Evolutionary conservation across 1,140 invertebrate genomes (phyloP), one percentile per base, ranked within the genome.

Genomic region (Ylistrum balloti): DNA sequence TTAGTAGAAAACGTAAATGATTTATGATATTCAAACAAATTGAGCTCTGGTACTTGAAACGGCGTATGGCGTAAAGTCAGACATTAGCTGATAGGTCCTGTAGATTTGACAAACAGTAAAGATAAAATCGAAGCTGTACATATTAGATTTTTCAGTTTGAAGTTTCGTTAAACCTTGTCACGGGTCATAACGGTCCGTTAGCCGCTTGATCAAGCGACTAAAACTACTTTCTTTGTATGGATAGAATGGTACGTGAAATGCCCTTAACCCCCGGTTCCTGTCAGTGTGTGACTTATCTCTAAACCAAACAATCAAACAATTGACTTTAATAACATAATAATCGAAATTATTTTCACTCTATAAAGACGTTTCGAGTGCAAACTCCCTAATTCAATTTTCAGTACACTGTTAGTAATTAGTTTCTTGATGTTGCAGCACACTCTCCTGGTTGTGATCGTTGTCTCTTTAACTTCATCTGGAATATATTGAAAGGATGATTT

Each of bases 271-370:
- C 56, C 17, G 28, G 56, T 74, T 28, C 5, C 28, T 28, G 22
- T n/a, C 22, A 74, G 13, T 74, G 5, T 28, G 22, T 5, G 56
- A 74, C 56, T 74, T 74, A 74, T 74, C 56, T 28, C 56, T 0
- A 28, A 28, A 28, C n/a, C 56, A 74, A 74, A 74, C 56, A 74
- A 74, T 74, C 56, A 74, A 74, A 74, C 56, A 74, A 74, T 74
- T 74, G 56, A 74, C 56, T 74, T 74, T 74, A 28, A 74, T 74
- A 74, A n/a, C 56, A 3, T 5, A 28, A 74, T 74, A n/a, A 74
- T 74, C 56, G n/a, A 5, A 74, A 74, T 74, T n/a, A 74, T 28
- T 28, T 5, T 28, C 56, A 74, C 22, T 3, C 20, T 48, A 17
- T n/a, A n/a, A n/a, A n/a, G n/a, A n/a, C n/a, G n/a, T n/a, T n/a